These are phyloP conservation scores for Lampris incognitus DNA, from an alignment of 2,113 vertebrate species.

Conservation along the genomic window DNA sequence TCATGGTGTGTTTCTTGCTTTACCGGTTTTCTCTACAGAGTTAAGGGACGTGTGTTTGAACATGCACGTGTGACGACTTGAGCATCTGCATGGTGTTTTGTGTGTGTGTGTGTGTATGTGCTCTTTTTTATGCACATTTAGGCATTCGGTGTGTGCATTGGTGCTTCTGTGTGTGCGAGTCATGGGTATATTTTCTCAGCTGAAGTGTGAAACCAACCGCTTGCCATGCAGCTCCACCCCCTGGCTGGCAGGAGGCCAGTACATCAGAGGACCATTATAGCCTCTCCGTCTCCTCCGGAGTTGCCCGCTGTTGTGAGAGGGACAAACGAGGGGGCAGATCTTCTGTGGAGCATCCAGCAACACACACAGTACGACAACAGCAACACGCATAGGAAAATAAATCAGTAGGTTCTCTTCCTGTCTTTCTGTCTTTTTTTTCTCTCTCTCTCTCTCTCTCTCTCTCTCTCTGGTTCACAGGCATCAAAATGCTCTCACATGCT, in stretches of 20 bases:
- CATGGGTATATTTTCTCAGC: conserved; percentile 52
- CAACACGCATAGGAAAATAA: conserved; percentile 15
- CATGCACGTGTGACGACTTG: no score
- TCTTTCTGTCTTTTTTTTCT: neutral
- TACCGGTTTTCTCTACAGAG: no score
- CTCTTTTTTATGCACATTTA: conserved; percentile 26
- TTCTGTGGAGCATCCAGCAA: conserved; percentile 29
- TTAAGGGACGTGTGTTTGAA: no score
- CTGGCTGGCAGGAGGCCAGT: conserved; percentile 58
- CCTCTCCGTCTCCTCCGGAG: conserved; percentile 43
- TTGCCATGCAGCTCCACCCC: conserved; percentile 65
- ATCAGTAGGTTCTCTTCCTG: conserved; percentile 27
- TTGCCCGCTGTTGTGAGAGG: conserved; percentile 7
- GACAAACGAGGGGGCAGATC: conserved; percentile 36
- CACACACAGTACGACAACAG: no score
- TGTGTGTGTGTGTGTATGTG: conserved; percentile 17
- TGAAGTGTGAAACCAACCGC: conserved; percentile 56
- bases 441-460: neutral
- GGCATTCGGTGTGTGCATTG: conserved; percentile 24
- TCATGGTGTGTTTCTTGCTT: no score
- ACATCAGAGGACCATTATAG: conserved; percentile 48
- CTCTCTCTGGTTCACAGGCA: no score
- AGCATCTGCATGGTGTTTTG: neutral
- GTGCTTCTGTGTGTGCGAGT: conserved; percentile 43
- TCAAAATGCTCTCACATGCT: neutral